phyloP scores from a whole-genome alignment of 1,140 invertebrate species.

The Pseudomyrmex pallidus region DNA sequence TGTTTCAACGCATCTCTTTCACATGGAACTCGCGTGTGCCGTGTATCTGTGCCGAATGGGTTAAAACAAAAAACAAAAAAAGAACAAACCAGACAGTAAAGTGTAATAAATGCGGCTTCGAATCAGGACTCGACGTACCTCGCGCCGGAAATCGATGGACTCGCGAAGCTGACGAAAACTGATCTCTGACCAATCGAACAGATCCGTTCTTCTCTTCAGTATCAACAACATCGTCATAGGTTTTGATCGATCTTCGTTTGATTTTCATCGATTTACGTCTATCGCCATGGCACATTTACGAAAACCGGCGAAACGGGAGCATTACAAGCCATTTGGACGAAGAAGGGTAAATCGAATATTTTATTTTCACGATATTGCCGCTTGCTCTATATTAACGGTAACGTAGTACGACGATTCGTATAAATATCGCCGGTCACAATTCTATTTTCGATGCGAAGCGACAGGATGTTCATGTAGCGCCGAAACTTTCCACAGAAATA shows the following conservation, averaged over 20 bases:
- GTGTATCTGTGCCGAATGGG: slow-evolving; percentile 29
- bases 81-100: slow-evolving; percentile 13
- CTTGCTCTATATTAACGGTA: not conserved
- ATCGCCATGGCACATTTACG: slow-evolving; percentile 81
- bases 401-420: not conserved
- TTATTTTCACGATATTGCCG: not conserved
- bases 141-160: slow-evolving; percentile 73
- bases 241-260: slow-evolving; percentile 4
- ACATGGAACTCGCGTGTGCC: not conserved
- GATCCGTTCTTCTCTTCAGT: slow-evolving; percentile 13
- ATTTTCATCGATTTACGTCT: not conserved
- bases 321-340: slow-evolving; percentile 83
- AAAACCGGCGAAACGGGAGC: slow-evolving; percentile 79
- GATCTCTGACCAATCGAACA: slow-evolving; percentile 54
- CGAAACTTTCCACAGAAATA: slow-evolving; percentile 68
- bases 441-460: slow-evolving; percentile 61
- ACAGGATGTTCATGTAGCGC: slow-evolving; percentile 49
- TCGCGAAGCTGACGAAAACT: slow-evolving; percentile 79
- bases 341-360: slow-evolving; percentile 80
- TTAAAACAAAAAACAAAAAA: slow-evolving; percentile 8
- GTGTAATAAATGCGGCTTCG: slow-evolving; percentile 76
- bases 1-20: slow-evolving; percentile 24
- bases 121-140: slow-evolving; percentile 68
- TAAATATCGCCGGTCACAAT: not conserved
- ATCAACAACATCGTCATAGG: slow-evolving; percentile 8